Conservation (phyloP, 2,888 invertebrate genomes). For the Pheosia tremula region DNA sequence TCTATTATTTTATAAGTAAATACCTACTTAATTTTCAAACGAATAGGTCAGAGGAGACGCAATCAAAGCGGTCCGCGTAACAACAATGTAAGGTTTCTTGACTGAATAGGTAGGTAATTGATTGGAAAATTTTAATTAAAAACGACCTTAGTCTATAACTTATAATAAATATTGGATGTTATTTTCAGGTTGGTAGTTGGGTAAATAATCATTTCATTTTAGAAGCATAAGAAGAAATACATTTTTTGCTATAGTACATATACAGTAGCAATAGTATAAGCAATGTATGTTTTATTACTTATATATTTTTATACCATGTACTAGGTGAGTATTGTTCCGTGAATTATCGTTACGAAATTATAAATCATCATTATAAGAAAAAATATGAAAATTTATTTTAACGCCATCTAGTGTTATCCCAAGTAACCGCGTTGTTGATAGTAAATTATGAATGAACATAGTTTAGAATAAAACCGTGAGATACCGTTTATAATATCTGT, state of each 20-base stretch:
- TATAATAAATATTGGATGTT: too few relatives aligned
- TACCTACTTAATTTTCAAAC: neutral
- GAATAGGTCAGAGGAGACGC: neutral
- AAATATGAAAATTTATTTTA: conserved; percentile 9
- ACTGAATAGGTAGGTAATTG: conserved; percentile 10
- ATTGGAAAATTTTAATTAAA: conserved; percentile 16
- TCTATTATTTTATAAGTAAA: neutral
- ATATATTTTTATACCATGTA: too few relatives aligned
- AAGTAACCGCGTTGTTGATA: conserved; percentile 14
- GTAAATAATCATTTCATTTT: too few relatives aligned
- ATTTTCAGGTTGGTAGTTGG: too few relatives aligned
- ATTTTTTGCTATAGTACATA: too few relatives aligned
- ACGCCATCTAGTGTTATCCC: conserved; percentile 33
- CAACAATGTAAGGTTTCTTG: conserved; percentile 14
- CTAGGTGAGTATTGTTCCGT: too few relatives aligned
- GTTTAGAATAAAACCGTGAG: conserved; percentile 32
- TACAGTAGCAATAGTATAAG: too few relatives aligned
- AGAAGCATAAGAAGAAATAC: too few relatives aligned
- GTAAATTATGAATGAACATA: conserved; percentile 24
- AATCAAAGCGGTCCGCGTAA: conserved; percentile 10
- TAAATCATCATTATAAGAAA: neutral
- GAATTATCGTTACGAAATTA: too few relatives aligned
- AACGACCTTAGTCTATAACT: neutral
- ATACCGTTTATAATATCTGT: conserved; percentile 16
- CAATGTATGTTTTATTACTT: too few relatives aligned